These are phyloP conservation scores for Coryphaenoides rupestris DNA, from an alignment of 2,113 vertebrate genomes.

Conservation along the genomic window DNA sequence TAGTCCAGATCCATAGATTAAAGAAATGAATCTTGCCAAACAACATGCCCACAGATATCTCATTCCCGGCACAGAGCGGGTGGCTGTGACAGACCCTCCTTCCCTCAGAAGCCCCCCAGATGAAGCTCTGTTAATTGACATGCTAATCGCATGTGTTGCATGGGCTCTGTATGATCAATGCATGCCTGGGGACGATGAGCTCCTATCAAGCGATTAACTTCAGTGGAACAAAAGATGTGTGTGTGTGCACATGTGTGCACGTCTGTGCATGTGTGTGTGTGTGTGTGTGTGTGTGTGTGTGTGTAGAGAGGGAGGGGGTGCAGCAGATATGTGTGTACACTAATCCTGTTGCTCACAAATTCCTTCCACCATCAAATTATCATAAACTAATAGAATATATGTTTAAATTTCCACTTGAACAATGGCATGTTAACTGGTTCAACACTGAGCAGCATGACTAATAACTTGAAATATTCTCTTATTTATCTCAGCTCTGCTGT, in stretches of 20 bases:
- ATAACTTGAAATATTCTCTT: too few species aligned
- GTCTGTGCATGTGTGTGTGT: background rate
- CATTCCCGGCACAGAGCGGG: background rate
- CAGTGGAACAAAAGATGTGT: background rate
- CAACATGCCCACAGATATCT: slow-evolving; percentile 27
- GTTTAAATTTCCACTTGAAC: too few species aligned
- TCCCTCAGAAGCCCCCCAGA: background rate
- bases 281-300: background rate
- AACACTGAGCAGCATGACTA: too few species aligned
- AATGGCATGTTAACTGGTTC: too few species aligned
- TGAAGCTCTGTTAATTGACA: slow-evolving; percentile 10
- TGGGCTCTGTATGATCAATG: slow-evolving; percentile 8
- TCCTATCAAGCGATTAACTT: background rate
- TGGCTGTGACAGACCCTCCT: too few species aligned
- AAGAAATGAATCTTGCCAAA: slow-evolving; percentile 33
- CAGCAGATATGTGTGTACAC: too few species aligned
- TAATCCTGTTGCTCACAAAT: too few species aligned
- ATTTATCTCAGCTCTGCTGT: too few species aligned
- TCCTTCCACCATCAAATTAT: too few species aligned
- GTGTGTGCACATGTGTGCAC: background rate
- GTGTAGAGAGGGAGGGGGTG: too few species aligned
- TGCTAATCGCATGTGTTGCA: slow-evolving; percentile 14
- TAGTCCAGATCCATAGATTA: slow-evolving; percentile 22
- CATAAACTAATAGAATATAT: too few species aligned
- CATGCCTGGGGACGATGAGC: background rate